Conservation (phyloP, 1,140 invertebrate genomes). For the Portunus trituberculatus region DNA sequence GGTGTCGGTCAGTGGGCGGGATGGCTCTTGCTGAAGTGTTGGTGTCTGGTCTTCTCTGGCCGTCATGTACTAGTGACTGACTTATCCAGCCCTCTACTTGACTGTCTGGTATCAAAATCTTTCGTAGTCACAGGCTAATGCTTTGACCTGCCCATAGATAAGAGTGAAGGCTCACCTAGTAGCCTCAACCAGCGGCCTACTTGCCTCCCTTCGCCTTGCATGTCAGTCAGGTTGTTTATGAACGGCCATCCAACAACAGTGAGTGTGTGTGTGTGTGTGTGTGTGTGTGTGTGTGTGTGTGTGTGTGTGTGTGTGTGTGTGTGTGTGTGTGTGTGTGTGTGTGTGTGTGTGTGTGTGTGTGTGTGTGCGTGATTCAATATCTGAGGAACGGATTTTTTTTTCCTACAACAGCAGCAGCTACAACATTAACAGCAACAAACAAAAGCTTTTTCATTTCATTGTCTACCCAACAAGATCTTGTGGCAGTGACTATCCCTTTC, state of each 20-base stretch:
- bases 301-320: too few species aligned
- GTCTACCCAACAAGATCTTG: not conserved
- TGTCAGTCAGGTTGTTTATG: too few species aligned
- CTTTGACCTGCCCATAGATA: too few species aligned
- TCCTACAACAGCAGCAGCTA: not conserved
- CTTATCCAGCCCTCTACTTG: not conserved
- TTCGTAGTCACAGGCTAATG: too few species aligned
- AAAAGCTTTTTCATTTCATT: not conserved
- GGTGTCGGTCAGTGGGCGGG: not conserved
- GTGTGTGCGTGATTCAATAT: not conserved
- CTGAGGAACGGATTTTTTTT: not conserved
- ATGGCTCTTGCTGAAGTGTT: not conserved
- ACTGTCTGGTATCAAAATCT: not conserved
- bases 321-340: constrained; percentile 7
- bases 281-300: too few species aligned
- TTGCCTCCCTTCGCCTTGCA: too few species aligned
- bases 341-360: constrained; percentile 15
- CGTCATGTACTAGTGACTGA: not conserved
- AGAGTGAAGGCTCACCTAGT: too few species aligned
- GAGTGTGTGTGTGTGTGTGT: too few species aligned
- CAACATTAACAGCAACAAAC: not conserved
- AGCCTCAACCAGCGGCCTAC: too few species aligned
- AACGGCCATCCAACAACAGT: too few species aligned
- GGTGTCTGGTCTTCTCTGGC: not conserved
- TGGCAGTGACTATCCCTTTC: not conserved